A percentile compares a stretch with the other conserved stretches of the same genome.
phyloP scores from a whole-genome alignment of 2,113 vertebrate genomes.

The Glareola pratincola region DNA sequence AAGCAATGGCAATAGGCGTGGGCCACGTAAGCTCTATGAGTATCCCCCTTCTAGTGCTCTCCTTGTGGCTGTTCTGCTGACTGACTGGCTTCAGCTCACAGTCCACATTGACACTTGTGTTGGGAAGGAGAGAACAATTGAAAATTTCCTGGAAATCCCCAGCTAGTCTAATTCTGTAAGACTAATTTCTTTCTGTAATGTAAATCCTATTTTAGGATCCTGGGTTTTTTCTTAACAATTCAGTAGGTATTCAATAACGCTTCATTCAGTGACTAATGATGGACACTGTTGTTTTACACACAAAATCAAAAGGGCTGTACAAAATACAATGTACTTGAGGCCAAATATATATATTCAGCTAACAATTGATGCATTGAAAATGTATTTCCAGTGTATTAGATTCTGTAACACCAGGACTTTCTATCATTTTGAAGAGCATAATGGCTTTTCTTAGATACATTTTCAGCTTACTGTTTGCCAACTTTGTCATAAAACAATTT shows the following conservation, averaged over 20 bases:
- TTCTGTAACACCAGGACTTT: background rate
- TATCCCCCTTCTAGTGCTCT: background rate
- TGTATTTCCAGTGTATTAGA: background rate
- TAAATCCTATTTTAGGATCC: background rate
- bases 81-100: background rate
- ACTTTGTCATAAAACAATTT: constrained; percentile 28
- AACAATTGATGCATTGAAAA: background rate
- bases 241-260: background rate
- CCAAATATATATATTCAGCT: background rate
- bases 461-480: background rate
- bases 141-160: background rate
- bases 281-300: background rate
- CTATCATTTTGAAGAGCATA: background rate
- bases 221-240: background rate
- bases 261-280: background rate
- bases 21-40: background rate
- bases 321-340: background rate
- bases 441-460: background rate
- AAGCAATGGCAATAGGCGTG: background rate
- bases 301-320: background rate
- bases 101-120: background rate
- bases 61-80: background rate
- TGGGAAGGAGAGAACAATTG: background rate
- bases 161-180: background rate
- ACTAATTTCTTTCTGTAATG: background rate